Evolutionary conservation across 2,797 vertebrate species (phyloP).

Genomic region (Megalops cyprinoides): DNA sequence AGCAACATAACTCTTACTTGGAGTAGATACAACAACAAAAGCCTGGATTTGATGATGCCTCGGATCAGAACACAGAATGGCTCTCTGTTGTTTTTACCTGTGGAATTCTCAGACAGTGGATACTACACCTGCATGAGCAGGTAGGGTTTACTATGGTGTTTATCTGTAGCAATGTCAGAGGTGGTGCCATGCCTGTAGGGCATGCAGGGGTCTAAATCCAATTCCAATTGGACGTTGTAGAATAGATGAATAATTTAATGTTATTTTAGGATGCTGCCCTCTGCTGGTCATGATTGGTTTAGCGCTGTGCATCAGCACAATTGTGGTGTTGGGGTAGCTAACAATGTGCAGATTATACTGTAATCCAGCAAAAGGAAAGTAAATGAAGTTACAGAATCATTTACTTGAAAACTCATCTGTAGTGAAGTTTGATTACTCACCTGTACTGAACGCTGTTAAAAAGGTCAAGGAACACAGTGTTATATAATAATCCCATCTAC

Average conservation of each 20-base stretch:
- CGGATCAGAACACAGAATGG: neutral
- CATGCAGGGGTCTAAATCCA: too few species aligned
- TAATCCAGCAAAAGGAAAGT: neutral
- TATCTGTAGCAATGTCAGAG: too few species aligned
- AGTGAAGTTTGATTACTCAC: too few species aligned
- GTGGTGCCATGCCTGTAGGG: neutral
- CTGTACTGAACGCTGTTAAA: too few species aligned
- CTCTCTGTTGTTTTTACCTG: conserved; percentile 27
- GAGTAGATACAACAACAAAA: conserved; percentile 23
- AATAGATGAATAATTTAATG: neutral
- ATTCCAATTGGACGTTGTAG: neutral
- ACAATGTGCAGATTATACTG: neutral
- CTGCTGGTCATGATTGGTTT: neutral
- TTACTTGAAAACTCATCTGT: neutral
- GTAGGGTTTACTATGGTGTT: neutral
- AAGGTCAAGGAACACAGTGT: too few species aligned
- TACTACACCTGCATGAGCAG: conserved; percentile 15
- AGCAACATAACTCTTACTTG: conserved; percentile 10
- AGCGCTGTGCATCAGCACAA: too few species aligned
- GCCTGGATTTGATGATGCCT: neutral
- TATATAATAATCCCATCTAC: too few species aligned
- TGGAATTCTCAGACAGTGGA: conserved; percentile 28
- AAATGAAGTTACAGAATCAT: neutral
- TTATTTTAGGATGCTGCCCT: neutral
- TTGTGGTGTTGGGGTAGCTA: neutral